These are phyloP conservation scores for Liparis tanakae DNA, from an alignment of 2,797 vertebrate genomes.

Conservation along the genomic window DNA sequence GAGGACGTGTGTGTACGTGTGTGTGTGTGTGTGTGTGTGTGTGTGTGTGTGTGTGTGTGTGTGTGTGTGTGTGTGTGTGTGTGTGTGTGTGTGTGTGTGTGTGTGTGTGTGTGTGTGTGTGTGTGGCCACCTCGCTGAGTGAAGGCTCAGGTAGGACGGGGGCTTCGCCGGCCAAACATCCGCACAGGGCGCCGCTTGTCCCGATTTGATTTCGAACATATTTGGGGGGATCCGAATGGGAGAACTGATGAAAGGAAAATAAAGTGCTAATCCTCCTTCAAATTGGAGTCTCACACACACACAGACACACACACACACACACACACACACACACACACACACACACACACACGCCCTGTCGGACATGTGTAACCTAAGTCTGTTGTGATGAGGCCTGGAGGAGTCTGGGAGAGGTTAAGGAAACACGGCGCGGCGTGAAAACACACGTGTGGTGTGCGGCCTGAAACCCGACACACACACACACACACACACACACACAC, in stretches of 20 bases:
- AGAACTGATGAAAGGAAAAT: slow-evolving; percentile 83
- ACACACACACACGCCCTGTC: slow-evolving; percentile 62
- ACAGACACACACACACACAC: slow-evolving; percentile 34
- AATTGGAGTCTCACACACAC: slow-evolving; percentile 60
- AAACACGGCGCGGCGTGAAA: slow-evolving; percentile 76
- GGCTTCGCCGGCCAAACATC: slow-evolving; percentile 77
- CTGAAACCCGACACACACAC: slow-evolving; percentile 71
- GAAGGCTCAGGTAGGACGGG: slow-evolving; percentile 67
- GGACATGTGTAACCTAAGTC: slow-evolving; percentile 82
- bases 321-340: slow-evolving; percentile 36
- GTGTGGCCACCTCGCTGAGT: slow-evolving; percentile 62
- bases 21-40: slow-evolving; percentile 30
- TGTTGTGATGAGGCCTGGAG: slow-evolving; percentile 79
- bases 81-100: slow-evolving; percentile 35
- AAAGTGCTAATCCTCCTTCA: slow-evolving; percentile 79
- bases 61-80: slow-evolving; percentile 28
- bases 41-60: slow-evolving; percentile 30
- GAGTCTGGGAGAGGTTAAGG: slow-evolving; percentile 78
- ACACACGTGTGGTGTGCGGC: slow-evolving; percentile 76
- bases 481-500: slow-evolving; percentile 46
- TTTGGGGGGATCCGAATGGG: slow-evolving; percentile 72
- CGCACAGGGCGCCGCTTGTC: slow-evolving; percentile 81
- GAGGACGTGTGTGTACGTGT: slow-evolving; percentile 36
- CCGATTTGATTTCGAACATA: slow-evolving; percentile 79
- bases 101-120: slow-evolving; percentile 33